Conservation (phyloP, 2,797 vertebrate genomes). For the Sciurus carolinensis region DNA sequence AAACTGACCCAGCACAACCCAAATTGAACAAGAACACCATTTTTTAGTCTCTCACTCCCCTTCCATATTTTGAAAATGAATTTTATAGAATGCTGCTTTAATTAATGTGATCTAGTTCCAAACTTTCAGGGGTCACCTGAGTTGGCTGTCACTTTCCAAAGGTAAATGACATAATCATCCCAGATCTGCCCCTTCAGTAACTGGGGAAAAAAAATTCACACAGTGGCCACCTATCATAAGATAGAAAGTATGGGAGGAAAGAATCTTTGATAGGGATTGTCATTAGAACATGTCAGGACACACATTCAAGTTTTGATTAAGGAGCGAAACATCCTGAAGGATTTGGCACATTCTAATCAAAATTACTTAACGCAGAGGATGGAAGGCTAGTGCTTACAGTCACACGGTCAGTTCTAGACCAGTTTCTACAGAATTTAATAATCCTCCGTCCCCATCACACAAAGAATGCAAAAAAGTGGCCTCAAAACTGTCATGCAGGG, state of each 20-base stretch:
- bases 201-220: not conserved
- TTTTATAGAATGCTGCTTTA: conserved; percentile 2
- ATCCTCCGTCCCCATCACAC: not conserved
- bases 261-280: not conserved
- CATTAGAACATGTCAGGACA: conserved; percentile 7
- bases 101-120: conserved; percentile 21
- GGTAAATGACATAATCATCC: not conserved
- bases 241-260: not conserved
- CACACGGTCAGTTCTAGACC: not conserved
- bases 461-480: conserved; percentile 12
- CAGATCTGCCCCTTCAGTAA: not conserved
- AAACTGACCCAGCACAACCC: not conserved
- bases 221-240: not conserved
- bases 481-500: not conserved
- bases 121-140: not conserved
- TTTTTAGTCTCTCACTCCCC: not conserved
- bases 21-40: not conserved
- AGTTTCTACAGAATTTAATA: not conserved
- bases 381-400: not conserved
- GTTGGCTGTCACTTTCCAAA: not conserved
- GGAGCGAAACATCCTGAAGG: not conserved
- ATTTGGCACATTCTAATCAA: not conserved
- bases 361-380: not conserved
- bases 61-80: not conserved
- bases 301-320: not conserved